These are phyloP conservation scores for Hystrix brachyura DNA, from an alignment of 2,113 vertebrate genomes.

Conservation along the genomic window DNA sequence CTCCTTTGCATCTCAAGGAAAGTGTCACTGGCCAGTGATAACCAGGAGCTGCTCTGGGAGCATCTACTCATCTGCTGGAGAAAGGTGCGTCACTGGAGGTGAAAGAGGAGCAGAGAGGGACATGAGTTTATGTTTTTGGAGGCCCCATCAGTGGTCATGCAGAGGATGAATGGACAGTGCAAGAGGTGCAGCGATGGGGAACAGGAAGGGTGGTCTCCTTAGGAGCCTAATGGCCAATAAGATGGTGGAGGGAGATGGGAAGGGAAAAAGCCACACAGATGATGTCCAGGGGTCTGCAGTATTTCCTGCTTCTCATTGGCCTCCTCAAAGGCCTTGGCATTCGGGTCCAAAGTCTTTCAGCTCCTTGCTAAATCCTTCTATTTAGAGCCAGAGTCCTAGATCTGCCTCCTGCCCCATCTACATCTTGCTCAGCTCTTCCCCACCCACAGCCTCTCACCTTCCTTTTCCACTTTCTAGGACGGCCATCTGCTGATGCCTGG, in stretches of 20 bases:
- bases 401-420: fast-evolving
- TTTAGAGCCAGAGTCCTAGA: neutral
- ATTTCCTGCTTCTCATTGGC: no score
- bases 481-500: fast-evolving
- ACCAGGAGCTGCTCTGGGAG: neutral
- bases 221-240: fast-evolving
- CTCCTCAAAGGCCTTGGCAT: neutral
- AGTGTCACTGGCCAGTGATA: neutral
- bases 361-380: neutral
- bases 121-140: no score
- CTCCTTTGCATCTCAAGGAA: neutral
- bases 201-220: neutral
- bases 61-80: fast-evolving
- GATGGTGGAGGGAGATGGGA: fast-evolving
- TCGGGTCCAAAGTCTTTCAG: neutral
- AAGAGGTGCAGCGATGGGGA: neutral
- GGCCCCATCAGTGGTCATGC: fast-evolving
- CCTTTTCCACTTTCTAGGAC: neutral
- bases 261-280: fast-evolving
- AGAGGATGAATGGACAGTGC: neutral
- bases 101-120: neutral
- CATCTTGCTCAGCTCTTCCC: neutral
- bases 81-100: fast-evolving
- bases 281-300: fast-evolving
- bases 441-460: fast-evolving